phyloP scores from a whole-genome alignment of 2,888 invertebrate species.

The Nephrotoma appendiculata region DNA sequence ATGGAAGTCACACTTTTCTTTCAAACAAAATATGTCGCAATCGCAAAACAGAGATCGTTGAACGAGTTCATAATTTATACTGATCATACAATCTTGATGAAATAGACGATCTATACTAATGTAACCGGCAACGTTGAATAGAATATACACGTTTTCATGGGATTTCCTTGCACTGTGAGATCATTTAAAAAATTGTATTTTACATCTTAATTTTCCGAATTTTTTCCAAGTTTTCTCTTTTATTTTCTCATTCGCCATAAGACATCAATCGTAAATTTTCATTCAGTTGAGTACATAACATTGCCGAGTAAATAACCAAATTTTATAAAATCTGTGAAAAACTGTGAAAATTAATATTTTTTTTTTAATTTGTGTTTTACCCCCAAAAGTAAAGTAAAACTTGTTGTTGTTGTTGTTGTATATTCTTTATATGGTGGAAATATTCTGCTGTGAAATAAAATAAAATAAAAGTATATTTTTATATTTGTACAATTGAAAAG shows the following conservation, averaged over 20 bases:
- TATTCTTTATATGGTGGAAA: background rate
- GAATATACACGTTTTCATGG: background rate
- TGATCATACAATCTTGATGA: background rate
- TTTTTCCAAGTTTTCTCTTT: background rate
- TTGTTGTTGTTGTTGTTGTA: background rate
- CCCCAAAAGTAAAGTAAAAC: background rate
- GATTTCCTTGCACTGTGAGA: background rate
- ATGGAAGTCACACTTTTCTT: too few relatives aligned
- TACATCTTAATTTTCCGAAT: background rate
- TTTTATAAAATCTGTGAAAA: background rate
- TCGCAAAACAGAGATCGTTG: too few relatives aligned
- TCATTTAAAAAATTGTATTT: background rate
- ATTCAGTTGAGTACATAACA: background rate
- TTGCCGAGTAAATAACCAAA: background rate
- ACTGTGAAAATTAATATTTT: background rate
- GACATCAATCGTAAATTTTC: background rate
- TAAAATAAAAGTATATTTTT: background rate
- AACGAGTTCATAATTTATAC: too few relatives aligned
- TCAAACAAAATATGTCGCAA: too few relatives aligned
- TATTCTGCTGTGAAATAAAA: background rate
- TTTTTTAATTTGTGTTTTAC: background rate
- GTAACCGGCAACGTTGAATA: background rate
- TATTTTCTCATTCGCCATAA: background rate
- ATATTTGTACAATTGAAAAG: background rate
- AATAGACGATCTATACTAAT: background rate